A percentile compares a stretch with the other conserved stretches of the same genome.
phyloP scores from a whole-genome alignment of 1,140 invertebrate genomes.

The Drosophila rufa region DNA sequence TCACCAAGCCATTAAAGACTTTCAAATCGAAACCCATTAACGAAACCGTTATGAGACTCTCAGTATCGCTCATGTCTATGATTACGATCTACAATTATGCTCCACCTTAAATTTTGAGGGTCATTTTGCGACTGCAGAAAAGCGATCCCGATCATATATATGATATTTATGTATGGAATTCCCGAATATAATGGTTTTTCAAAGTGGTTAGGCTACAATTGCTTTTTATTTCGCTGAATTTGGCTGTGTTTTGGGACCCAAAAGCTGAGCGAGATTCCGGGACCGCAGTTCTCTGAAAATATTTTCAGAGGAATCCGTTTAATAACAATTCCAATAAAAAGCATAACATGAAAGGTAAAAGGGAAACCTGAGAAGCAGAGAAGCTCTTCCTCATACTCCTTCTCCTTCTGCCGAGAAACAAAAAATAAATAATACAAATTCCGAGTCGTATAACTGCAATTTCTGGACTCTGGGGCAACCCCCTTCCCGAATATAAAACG shows the following conservation, averaged over 20 bases:
- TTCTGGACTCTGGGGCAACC: constrained; percentile 22
- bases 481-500: background rate
- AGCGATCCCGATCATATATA: constrained; percentile 17
- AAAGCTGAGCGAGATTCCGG: constrained; percentile 37
- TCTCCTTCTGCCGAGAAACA: background rate
- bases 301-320: constrained; percentile 48
- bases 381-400: constrained; percentile 2
- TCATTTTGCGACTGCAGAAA: constrained; percentile 11
- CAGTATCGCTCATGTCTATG: constrained; percentile 1
- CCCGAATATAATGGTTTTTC: constrained; percentile 37
- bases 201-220: constrained; percentile 17
- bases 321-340: constrained; percentile 52
- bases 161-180: constrained; percentile 48
- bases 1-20: background rate
- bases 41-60: constrained; percentile 19
- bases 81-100: constrained; percentile 32
- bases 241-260: constrained; percentile 12
- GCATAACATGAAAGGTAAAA: constrained; percentile 16
- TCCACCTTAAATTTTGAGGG: constrained; percentile 20
- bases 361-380: constrained; percentile 13
- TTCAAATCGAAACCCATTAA: constrained; percentile 4
- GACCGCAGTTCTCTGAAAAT: constrained; percentile 45
- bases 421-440: constrained; percentile 33
- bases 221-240: constrained; percentile 13
- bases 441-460: constrained; percentile 44